Percentiles rank a stretch among this genome's conserved stretches.
Evolutionary conservation across 1,140 invertebrate species (phyloP).

Genomic region (Lucilia sericata): DNA sequence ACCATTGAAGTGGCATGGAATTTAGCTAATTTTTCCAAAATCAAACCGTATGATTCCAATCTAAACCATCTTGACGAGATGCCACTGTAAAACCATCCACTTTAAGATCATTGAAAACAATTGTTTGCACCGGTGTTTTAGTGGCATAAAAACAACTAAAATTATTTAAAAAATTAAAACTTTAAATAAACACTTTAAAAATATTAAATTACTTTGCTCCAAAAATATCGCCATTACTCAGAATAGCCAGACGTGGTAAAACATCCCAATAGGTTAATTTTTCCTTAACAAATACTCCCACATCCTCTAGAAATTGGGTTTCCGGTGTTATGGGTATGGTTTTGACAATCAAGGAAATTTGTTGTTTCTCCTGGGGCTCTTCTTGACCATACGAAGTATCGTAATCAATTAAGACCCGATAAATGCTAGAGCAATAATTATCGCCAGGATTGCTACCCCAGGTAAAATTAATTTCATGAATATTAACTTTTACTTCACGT

Average conservation of each 20-base stretch:
- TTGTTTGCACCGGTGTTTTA: constrained; percentile 60
- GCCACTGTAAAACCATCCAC: constrained; percentile 57
- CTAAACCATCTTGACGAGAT: constrained; percentile 58
- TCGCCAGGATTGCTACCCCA: constrained; percentile 64
- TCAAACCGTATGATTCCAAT: constrained; percentile 59
- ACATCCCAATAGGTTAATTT: constrained; percentile 61
- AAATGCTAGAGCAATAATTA: constrained; percentile 64
- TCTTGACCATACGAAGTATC: constrained; percentile 8
- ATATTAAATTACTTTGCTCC: constrained; percentile 56
- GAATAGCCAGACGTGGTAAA: constrained; percentile 57
- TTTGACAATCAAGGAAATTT: constrained; percentile 60
- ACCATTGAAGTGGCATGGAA: constrained; percentile 66
- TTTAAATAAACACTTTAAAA: background rate
- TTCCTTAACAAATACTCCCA: constrained; percentile 61
- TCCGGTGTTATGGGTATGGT: constrained; percentile 60
- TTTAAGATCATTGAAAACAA: constrained; percentile 63
- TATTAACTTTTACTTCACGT: constrained; percentile 52
- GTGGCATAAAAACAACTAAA: constrained; percentile 69
- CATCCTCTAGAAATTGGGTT: constrained; percentile 60
- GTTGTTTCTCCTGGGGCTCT: constrained; percentile 48
- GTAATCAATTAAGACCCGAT: constrained; percentile 55
- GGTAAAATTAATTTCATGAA: constrained; percentile 58
- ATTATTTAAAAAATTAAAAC: background rate
- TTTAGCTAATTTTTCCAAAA: constrained; percentile 59
- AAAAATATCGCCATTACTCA: constrained; percentile 54